These are phyloP conservation scores for Syritta pipiens DNA, from an alignment of 2,888 invertebrate genomes.

Conservation along the genomic window DNA sequence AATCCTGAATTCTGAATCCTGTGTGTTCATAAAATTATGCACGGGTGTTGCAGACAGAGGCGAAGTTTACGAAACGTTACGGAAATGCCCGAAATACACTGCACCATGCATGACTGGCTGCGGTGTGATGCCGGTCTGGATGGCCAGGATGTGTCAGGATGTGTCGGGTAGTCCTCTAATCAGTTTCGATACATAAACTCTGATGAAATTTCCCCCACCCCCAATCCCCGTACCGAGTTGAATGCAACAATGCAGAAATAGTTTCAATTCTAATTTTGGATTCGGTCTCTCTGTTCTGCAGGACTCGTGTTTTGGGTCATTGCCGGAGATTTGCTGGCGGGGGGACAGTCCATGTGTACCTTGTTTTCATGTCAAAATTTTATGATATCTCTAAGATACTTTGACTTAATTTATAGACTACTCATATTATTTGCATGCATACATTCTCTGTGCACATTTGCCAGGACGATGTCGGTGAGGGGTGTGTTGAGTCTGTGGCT, in stretches of 20 bases:
- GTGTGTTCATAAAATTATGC: slow-evolving; percentile 59
- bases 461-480: background rate
- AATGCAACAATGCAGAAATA: slow-evolving; percentile 59
- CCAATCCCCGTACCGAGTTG: too few species aligned
- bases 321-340: slow-evolving; percentile 9
- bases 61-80: slow-evolving; percentile 46
- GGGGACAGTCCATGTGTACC: slow-evolving; percentile 35
- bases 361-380: slow-evolving; percentile 66
- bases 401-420: slow-evolving; percentile 60
- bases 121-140: background rate
- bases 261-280: slow-evolving; percentile 59
- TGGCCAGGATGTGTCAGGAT: slow-evolving; percentile 21
- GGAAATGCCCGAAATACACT: slow-evolving; percentile 59
- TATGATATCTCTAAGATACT: slow-evolving; percentile 44
- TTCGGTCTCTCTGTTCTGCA: slow-evolving; percentile 27
- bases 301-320: slow-evolving; percentile 67
- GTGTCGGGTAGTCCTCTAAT: slow-evolving; percentile 53
- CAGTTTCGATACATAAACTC: slow-evolving; percentile 69
- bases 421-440: slow-evolving; percentile 37
- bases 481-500: too few species aligned
- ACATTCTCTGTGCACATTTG: slow-evolving; percentile 22
- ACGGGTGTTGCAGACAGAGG: slow-evolving; percentile 21
- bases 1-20: slow-evolving; percentile 42
- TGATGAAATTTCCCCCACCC: slow-evolving; percentile 62
- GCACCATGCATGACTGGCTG: slow-evolving; percentile 53